Evolutionary conservation across 1,140 invertebrate species (phyloP), one percentile per base, ranked within the genome.

Genomic region (Thereuonema tuberculata): DNA sequence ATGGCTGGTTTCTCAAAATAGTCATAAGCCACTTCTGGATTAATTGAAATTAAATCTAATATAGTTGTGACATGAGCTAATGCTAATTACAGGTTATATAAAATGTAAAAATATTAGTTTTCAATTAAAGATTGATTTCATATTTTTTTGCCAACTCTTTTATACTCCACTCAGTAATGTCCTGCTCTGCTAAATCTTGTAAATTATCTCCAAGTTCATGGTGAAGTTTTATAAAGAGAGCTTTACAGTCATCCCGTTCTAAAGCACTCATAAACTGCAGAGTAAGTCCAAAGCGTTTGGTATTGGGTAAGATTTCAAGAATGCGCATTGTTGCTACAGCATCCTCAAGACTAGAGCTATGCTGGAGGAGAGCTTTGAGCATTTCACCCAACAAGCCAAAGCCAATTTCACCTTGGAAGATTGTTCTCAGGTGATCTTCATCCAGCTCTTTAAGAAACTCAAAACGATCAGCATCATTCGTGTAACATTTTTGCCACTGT

Each of bases 371-470:
- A n/a, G 71, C 69, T 58, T 68, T 65, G 0, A 76, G 43, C 14
- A 76, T 68, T 59, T 75, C 72, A 1, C 74, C 73, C 3, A 76
- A 60, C 2, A 75, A 59, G 20, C 70, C 73, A 31, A 71, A 69
- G 46, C 70, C 71, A n/a, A 76, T 71, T 60, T 75, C 74, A 21
- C 21, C 48, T 24, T 20, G 5, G 5, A 37, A 37, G 2, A 73
- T 64, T 3, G 68, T 53, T 12, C 56, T 61, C 2, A 74, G 59
- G 23, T 64, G 62, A 9, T 62, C 47, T 28, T 65, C 60, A 31
- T 69, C 71, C 21, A 70, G 63, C 5, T 48, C 21, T 9, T 67
- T 54, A 3, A 74, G 63, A 37, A 68, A 67, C 1, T 53, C 50
- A 23, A 69, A 67, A 43, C 68, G 66, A 23, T 69, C 66, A 2